These are phyloP conservation scores for Zaprionus camerounensis DNA, from an alignment of 1,140 invertebrate species.

Conservation along the genomic window DNA sequence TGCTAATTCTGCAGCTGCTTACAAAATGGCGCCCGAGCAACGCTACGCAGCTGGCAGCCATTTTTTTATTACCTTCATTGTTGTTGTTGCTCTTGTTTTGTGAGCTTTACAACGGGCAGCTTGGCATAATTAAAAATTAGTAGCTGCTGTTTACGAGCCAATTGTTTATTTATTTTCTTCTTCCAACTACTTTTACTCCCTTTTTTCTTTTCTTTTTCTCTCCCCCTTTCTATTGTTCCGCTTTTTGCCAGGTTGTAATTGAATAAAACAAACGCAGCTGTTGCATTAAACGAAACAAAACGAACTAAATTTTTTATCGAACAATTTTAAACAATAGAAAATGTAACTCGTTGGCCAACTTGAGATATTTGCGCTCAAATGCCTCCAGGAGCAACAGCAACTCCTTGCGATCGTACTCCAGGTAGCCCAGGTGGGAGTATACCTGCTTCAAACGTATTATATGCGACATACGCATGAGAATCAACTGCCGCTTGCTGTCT, in stretches of 20 bases:
- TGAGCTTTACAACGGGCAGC: constrained; percentile 44
- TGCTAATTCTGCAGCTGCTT: constrained; percentile 61
- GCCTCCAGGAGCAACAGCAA: not conserved
- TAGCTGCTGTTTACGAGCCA: constrained; percentile 58
- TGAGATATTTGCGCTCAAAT: constrained; percentile 27
- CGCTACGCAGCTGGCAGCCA: constrained; percentile 62
- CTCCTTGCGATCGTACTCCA: constrained; percentile 5
- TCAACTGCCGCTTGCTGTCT: not conserved
- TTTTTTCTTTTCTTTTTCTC: not conserved
- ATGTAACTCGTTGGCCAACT: constrained; percentile 11
- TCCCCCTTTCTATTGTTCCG: constrained; percentile 10
- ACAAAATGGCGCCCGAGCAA: constrained; percentile 63
- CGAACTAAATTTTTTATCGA: not conserved
- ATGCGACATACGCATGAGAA: constrained; percentile 28
- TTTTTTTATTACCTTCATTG: constrained; percentile 33
- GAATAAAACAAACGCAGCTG: constrained; percentile 43
- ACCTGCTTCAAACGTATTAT: constrained; percentile 32
- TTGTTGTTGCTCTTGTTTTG: constrained; percentile 25
- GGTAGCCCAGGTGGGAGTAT: constrained; percentile 16
- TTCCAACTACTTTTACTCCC: not conserved
- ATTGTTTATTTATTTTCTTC: constrained; percentile 53
- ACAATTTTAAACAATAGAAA: constrained; percentile 6
- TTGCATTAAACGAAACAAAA: not conserved
- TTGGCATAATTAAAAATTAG: constrained; percentile 76
- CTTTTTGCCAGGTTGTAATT: constrained; percentile 40